Base-by-base conservation (phyloP, 1,140 invertebrate genomes). In the Drosophila kohkoa region DNA sequence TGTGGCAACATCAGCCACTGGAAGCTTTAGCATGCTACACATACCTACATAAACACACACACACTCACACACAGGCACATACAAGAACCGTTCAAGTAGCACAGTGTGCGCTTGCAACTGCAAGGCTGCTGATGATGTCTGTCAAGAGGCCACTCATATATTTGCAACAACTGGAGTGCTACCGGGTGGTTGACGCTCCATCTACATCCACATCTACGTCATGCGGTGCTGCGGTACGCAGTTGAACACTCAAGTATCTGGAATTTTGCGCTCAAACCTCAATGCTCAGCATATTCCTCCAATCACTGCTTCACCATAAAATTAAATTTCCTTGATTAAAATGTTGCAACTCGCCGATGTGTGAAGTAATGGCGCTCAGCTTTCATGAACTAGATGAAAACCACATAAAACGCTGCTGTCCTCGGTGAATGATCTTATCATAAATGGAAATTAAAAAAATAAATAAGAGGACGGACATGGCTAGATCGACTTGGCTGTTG, bases 101-200 rank as follows among this genome's bases (percentile, higher is more conserved):
- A 76, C 79, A 81, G 81, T 82, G 79, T 69, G 79, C 64, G 73
- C 76, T 71, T 81, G 55, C 52, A 54, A 63, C 68, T 4, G 62
- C 60, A 13, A 51, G 46, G 49, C 7, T 25, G 32, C 15, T 13
- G 71, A 68, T 67, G 73, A 87, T 88, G 79, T 87, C 82, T 83
- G 83, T 88, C 80, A 88, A 87, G 83, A 75, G 85, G 77, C 80
- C 83, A 88, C 83, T 88, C 85, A 83, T 88, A 83, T 83, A 83
- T 83, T 88, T 89, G 83, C 83, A 89, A 88, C 83, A 88, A 78
- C 85, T 88, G 54, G 51, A 87, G 83, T 49, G 77, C 16, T 75
- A 46, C 62, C 63, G 30, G 74, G 63, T 73, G 66, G 74, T 75
- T 67, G 48, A 41, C 32, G 62, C 55, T 55, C 25, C 38, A 46